Evolutionary conservation across 2,113 vertebrate genomes (phyloP), one percentile per base, ranked within the genome.

Genomic region (Vulpes lagopus): DNA sequence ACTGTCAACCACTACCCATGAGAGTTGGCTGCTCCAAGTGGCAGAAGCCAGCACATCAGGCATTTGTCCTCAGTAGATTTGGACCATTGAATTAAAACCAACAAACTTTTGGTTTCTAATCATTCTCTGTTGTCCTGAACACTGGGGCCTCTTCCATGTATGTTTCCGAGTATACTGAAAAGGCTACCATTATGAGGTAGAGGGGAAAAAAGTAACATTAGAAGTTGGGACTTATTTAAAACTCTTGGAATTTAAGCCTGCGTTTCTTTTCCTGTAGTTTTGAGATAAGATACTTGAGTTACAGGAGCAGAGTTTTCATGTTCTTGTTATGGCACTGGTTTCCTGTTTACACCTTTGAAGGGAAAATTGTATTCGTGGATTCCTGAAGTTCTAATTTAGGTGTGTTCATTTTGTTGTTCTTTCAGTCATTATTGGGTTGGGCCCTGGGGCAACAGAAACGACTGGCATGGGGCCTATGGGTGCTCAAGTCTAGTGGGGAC

Each of bases 291-390:
- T 11, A 62, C 22, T 20, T 59, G 35, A 69, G 23, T 11, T 59
- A 8, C 30, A n/a, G 67, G 51, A 93, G 69, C 49, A 88, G 81
- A 65, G 51, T 53, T 89, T 74, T 25, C 65, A 30, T 69, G 57
- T 91, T 96, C 51, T 86, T 92, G 38, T 92, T 92, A 62, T 5
- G 55, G 30, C 11, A 64, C n/a, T 32, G 55, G 20, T 79, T 96
- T 97, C 79, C 73, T 92, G 86, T 86, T 96, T 92, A 89, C 11
- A 86, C 59, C 85, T 92, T 76, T 94, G 88, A 55, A 89, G 38
- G 53, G 43, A 96, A 95, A 92, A 59, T 38, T 57, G 12, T 74
- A 7, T 67, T 53, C 43, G 2, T 60, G 35, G 57, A 32, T 88
- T 89, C 71, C 86, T n/a, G 7, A 59, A 57, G 80, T 80, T 95